Evolutionary conservation across 2,888 invertebrate species (phyloP), one percentile per base, ranked within the genome.

Genomic region (Portevinia maculata): DNA sequence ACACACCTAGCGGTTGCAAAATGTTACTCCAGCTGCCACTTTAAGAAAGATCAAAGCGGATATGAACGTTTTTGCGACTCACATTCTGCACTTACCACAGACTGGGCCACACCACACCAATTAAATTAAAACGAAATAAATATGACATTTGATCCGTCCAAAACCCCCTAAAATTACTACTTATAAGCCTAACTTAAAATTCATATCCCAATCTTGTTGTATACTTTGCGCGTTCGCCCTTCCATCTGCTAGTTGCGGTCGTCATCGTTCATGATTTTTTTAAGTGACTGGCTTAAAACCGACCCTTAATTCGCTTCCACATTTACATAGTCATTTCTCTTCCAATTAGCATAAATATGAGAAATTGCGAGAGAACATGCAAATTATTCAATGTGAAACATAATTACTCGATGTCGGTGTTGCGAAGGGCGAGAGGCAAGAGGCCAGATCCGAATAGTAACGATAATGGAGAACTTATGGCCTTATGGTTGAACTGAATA

Each of bases 281-380:
- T 41, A 70, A 70, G 60, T 50, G 60, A 53, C 60, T 60, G 21
- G 46, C 37, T 69, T 74, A 50, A 55, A 60, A 79, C 69, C 74
- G 74, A 79, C 55, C 55, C 50, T 50, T 74, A 79, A 74, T 69
- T 60, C 44, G n/a, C 62, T 55, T 60, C 48, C 79, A 74, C 74
- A 74, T 79, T 79, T 79, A 74, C 79, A 79, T 69, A 62, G 69
- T 53, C 69, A 74, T 74, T 79, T 69, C 74, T 48, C 50, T 50
- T 57, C 57, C 79, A 79, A 79, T 79, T 79, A 79, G 79, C 79
- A 79, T 79, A 74, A 79, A 79, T 79, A 74, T 79, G 79, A 79
- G 74, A 57, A 75, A 79, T 69, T 79, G 79, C 69, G 48, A 75
- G 74, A 74, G 74, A 74, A 69, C 62, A 79, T 79, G 79, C 69